Conservation (phyloP, 2,888 invertebrate species). For the Flabesymbios commensalis region DNA sequence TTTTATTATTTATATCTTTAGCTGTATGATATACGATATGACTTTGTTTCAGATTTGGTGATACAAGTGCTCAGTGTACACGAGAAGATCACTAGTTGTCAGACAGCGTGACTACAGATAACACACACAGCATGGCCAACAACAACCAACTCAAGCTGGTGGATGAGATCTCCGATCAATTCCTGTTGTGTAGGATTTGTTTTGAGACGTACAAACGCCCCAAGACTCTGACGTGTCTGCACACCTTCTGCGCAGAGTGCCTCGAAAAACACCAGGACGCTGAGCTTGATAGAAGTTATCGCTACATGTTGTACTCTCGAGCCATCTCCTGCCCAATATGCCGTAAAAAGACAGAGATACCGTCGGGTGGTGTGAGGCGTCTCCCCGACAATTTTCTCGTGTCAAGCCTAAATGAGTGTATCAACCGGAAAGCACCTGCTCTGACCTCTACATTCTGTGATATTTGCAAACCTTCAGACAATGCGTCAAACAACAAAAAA, state of each 20-base stretch:
- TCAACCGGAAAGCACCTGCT: slow-evolving; percentile 4
- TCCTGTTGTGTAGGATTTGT: slow-evolving; percentile 59
- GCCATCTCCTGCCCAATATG: slow-evolving; percentile 57
- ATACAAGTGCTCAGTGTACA: too few relatives aligned
- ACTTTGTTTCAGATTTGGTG: too few relatives aligned
- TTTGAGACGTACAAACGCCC: slow-evolving; percentile 55
- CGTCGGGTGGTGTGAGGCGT: slow-evolving; percentile 53
- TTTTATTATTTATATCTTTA: too few relatives aligned
- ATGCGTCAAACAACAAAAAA: neutral
- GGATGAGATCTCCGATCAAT: slow-evolving; percentile 59
- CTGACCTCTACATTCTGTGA: slow-evolving; percentile 6
- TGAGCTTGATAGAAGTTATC: slow-evolving; percentile 42
- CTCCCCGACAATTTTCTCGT: slow-evolving; percentile 59
- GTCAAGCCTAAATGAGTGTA: slow-evolving; percentile 51
- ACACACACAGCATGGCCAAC: too few relatives aligned
- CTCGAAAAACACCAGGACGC: slow-evolving; percentile 56
- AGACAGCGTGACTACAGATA: too few relatives aligned
- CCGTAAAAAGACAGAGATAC: slow-evolving; percentile 56
- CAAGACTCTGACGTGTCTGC: slow-evolving; percentile 57
- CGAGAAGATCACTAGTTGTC: too few relatives aligned
- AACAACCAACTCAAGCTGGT: too few relatives aligned
- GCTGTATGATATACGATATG: too few relatives aligned
- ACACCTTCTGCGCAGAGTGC: slow-evolving; percentile 58
- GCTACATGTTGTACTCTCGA: slow-evolving; percentile 49
- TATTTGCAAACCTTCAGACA: slow-evolving; percentile 10